A percentile compares a stretch with the other conserved stretches of the same genome.
phyloP scores from a whole-genome alignment of 2,888 invertebrate species.

The Trimorus sp. region DNA sequence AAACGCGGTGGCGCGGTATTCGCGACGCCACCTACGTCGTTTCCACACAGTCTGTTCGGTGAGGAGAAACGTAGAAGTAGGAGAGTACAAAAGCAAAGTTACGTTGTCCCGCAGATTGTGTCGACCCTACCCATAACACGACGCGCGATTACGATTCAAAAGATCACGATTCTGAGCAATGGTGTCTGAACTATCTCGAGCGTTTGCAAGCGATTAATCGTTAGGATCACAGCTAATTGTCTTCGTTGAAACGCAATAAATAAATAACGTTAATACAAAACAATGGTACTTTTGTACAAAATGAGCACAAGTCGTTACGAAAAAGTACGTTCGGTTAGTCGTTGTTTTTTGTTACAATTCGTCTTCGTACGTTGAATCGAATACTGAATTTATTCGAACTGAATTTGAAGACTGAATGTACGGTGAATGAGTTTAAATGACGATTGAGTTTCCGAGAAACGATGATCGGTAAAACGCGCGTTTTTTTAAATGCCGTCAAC shows the following conservation, averaged over 20 bases:
- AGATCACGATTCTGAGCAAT: slow-evolving; percentile 55
- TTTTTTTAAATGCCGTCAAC: no score
- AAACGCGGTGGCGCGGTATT: slow-evolving; percentile 29
- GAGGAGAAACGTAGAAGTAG: slow-evolving; percentile 7
- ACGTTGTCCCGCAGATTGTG: slow-evolving; percentile 48
- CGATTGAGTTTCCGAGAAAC: no score
- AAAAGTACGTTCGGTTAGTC: background rate
- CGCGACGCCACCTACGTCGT: slow-evolving; percentile 17
- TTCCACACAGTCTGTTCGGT: slow-evolving; percentile 27
- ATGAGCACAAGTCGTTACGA: no score
- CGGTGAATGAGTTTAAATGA: no score
- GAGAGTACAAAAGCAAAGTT: slow-evolving; percentile 10
- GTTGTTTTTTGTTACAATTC: background rate
- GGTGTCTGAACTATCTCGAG: slow-evolving; percentile 45
- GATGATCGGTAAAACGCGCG: no score
- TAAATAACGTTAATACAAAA: slow-evolving; percentile 48
- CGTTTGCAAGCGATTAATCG: slow-evolving; percentile 69
- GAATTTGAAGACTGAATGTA: no score
- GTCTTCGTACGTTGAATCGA: background rate
- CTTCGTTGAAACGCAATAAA: slow-evolving; percentile 69
- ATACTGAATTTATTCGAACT: background rate
- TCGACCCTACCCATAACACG: slow-evolving; percentile 45
- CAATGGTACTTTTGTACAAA: slow-evolving; percentile 51
- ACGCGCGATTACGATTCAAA: slow-evolving; percentile 45
- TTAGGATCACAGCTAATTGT: slow-evolving; percentile 78